Base-by-base conservation (phyloP, 1,140 invertebrate genomes). In the Laupala kohalensis region DNA sequence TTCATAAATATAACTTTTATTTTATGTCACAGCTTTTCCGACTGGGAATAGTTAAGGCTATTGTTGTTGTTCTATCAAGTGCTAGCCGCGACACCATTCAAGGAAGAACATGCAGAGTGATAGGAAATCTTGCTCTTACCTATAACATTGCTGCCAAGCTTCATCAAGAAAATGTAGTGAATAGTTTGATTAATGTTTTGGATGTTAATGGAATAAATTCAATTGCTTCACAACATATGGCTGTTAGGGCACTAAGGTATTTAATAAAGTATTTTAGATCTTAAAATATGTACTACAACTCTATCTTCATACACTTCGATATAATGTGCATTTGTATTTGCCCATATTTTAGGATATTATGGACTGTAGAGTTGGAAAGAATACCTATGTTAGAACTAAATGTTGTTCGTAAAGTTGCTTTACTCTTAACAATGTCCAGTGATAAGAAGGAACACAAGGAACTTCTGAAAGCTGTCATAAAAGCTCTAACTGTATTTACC, bases 231-330 rank as follows among this genome's bases (percentile, higher is more conserved):
- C 76, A 81, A 26, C 79, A 78, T 28, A 83, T 83, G 83, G 81
- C 80, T 70, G 81, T 84, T 5, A 77, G 83, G 72, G 83, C 82
- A 30, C 80, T 84, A 28, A 83, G 83, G 83, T 83, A 28, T 23
- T 28, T 27, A 67, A 19, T 27, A 27, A 25, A 67, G 12, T 9
- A 64, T 64, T 23, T 64, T 64, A n/a, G 3, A 3, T 27, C 25
- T 13, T 26, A 27, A 15, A 25, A 19, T 23, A 24, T 2, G 15
- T 66, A 23, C 3, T 25, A 25, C 0, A 25, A 13, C 27, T 27
- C n/a, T 67, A n/a, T 68, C 5, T 1, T 29, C 28, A n/a, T 37
- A 29, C 25, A 19, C 28, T 67, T 13, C n/a, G n/a, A n/a, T n/a
- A n/a, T n/a, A n/a, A n/a, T n/a, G n/a, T n/a, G n/a, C n/a, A n/a